Evolutionary conservation across 2,113 vertebrate genomes (phyloP), one percentile per base, ranked within the genome.

Genomic region (Solea solea): DNA sequence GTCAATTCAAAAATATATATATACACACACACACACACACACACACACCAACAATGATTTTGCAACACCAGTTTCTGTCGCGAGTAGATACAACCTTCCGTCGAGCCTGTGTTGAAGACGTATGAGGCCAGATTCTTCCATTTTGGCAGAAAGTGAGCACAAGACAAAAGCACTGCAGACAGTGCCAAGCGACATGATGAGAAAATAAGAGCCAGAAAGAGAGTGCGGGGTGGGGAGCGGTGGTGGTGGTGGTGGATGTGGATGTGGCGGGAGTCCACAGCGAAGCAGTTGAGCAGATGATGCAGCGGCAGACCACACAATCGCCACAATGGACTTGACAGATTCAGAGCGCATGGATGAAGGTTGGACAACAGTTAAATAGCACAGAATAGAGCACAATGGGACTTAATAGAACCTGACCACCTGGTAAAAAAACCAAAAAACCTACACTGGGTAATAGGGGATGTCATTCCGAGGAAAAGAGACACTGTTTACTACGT

Each of bases 181-280:
- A 9, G 58, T 45, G 68, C 81, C 83, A 85, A 74, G 63, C 74
- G 40, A 62, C 68, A 76, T 71, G 81, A 87, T 80, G 82, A 86
- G 82, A 76, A 84, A 86, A 82, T 69, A 67, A 76, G 79, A 82
- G 84, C 72, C 84, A 78, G 74, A 49, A 75, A 69, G 34, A 55
- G 71, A 27, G 64, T n/a, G 56, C 54, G 50, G 72, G 48, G 5
- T 34, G 2, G 14, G 2, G 14, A 14, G 21, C 21, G 49, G 7
- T 21, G 44, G 14, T 21, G 9, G n/a, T 8, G 65, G 45, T 7
- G 15, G 10, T 0, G 11, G n/a, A n/a, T n/a, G 4, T 27, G 54
- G 40, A 4, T 28, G 54, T 27, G 42, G 41, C 44, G 7, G 58
- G 44, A 70, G 57, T 65, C 64, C 54, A 34, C 52, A 45, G 51